Evolutionary conservation across 2,888 invertebrate species (phyloP).

Genomic region (Philonicus albiceps): DNA sequence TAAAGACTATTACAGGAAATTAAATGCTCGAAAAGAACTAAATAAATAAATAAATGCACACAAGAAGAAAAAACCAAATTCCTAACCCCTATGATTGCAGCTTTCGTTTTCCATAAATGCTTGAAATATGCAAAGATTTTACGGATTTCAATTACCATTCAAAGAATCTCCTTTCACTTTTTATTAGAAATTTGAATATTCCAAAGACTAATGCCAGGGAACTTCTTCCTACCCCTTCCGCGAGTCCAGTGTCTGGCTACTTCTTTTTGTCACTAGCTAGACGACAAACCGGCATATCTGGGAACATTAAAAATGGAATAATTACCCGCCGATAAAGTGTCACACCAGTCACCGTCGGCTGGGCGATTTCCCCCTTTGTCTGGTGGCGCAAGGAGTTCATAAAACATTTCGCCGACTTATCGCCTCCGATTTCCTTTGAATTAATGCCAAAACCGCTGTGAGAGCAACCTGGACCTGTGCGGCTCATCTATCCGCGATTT

Average conservation of each 20-base stretch:
- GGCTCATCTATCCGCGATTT: background rate
- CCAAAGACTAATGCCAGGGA: background rate
- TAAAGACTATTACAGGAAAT: too few species aligned
- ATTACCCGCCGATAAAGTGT: conserved; percentile 14
- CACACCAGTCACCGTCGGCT: background rate
- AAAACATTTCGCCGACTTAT: conserved; percentile 26
- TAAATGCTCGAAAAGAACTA: too few species aligned
- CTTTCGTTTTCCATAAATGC: too few species aligned
- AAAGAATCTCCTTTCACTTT: background rate
- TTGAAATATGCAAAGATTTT: too few species aligned
- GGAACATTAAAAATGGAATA: background rate
- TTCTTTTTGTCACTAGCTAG: background rate
- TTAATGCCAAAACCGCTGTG: conserved; percentile 1
- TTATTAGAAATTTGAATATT: background rate
- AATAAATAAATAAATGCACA: too few species aligned
- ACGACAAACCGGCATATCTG: background rate
- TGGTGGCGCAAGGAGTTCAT: conserved; percentile 5
- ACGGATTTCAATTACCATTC: background rate
- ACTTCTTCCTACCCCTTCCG: background rate
- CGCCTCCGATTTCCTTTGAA: conserved; percentile 29
- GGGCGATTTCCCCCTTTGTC: background rate
- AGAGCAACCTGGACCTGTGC: background rate
- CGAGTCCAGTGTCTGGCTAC: background rate
- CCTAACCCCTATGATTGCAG: too few species aligned
- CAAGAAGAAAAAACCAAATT: too few species aligned